Conservation (phyloP, 2,888 invertebrate genomes). For the Tethea ocularis region DNA sequence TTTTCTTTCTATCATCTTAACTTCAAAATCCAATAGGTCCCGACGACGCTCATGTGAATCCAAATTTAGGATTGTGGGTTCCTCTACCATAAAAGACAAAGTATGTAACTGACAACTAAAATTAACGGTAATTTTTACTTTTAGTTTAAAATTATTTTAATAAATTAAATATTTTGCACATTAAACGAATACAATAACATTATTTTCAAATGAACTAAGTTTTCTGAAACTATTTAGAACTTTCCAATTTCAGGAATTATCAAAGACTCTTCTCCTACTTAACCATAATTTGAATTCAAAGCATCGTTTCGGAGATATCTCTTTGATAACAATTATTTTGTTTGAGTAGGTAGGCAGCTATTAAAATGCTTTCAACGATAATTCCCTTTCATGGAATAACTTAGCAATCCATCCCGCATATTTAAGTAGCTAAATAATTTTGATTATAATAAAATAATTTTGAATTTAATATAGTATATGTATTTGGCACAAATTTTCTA, state of each 20-base stretch:
- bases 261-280: not conserved
- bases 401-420: not conserved
- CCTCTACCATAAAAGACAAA: too few relatives aligned
- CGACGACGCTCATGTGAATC: too few relatives aligned
- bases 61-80: too few relatives aligned
- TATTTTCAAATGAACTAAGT: too few relatives aligned
- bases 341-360: slow-evolving; percentile 4
- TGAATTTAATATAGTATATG: not conserved
- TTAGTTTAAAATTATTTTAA: too few relatives aligned
- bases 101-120: too few relatives aligned
- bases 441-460: not conserved
- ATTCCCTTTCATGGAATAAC: not conserved
- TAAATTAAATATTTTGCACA: too few relatives aligned
- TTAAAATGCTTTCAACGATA: not conserved
- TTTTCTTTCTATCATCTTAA: too few relatives aligned
- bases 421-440: not conserved
- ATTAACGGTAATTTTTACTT: too few relatives aligned
- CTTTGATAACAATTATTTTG: slow-evolving; percentile 3
- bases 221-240: not conserved
- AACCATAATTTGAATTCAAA: not conserved
- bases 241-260: too few relatives aligned
- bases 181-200: too few relatives aligned
- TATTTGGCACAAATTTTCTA: not conserved
- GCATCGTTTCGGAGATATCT: not conserved
- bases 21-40: too few relatives aligned